These are phyloP conservation scores for Nibea albiflora DNA, from an alignment of 2,113 vertebrate genomes.

Conservation along the genomic window DNA sequence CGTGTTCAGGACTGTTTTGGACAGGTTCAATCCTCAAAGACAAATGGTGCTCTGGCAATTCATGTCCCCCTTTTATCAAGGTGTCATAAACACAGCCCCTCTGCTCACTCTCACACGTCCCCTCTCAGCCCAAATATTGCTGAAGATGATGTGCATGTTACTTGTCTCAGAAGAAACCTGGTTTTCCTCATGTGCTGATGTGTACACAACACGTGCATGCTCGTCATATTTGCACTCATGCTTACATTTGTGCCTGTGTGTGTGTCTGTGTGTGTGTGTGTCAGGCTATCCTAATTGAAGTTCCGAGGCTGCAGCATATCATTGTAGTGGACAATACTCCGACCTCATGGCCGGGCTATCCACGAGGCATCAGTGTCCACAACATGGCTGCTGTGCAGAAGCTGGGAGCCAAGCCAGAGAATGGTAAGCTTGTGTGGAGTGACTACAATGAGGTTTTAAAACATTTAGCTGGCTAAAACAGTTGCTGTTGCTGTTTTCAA, in stretches of 20 bases:
- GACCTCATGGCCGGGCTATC: conserved; percentile 84
- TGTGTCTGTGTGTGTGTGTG: conserved; percentile 23
- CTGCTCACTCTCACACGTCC: conserved; percentile 19
- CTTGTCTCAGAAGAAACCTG: conserved; percentile 3
- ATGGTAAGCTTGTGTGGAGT: conserved; percentile 74
- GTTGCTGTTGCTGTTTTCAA: no score
- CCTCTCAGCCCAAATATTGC: conserved; percentile 31
- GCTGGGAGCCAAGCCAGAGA: conserved; percentile 85
- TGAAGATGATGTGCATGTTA: not conserved
- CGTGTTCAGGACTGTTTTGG: not conserved
- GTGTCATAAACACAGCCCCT: conserved; percentile 38
- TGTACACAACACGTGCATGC: not conserved
- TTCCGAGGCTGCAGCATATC: conserved; percentile 90
- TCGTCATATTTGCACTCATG: not conserved
- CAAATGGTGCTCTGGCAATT: conserved; percentile 9
- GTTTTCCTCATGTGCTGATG: conserved; percentile 18
- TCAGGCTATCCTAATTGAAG: conserved; percentile 89
- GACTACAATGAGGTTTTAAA: no score
- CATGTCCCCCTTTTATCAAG: conserved; percentile 25
- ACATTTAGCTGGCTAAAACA: no score
- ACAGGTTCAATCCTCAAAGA: conserved; percentile 7
- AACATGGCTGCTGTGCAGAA: conserved; percentile 92
- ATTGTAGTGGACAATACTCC: conserved; percentile 90
- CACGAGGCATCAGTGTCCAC: conserved; percentile 89
- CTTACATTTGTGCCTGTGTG: not conserved